These are phyloP conservation scores for Xestia sexstrigata DNA, from an alignment of 2,888 invertebrate species.

Conservation along the genomic window DNA sequence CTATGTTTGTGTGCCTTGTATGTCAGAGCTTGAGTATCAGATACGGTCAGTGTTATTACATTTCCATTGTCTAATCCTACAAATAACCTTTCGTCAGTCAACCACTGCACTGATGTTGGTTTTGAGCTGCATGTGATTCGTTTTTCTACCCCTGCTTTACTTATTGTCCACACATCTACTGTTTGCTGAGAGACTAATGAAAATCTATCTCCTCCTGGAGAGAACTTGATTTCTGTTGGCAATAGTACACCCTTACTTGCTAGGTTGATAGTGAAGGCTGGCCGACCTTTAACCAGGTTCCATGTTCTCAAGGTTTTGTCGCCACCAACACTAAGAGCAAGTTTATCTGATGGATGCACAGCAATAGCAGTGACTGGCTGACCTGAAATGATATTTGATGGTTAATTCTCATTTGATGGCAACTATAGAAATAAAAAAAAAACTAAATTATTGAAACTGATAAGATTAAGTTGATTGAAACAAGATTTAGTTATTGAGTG, in stretches of 20 bases:
- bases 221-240: slow-evolving; percentile 92
- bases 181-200: slow-evolving; percentile 93
- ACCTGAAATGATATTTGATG: slow-evolving; percentile 78
- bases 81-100: slow-evolving; percentile 91
- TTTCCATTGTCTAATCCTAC: slow-evolving; percentile 95
- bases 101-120: slow-evolving; percentile 93
- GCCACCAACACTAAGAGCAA: slow-evolving; percentile 96
- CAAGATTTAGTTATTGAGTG: neutral
- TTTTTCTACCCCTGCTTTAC: slow-evolving; percentile 93
- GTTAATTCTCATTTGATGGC: neutral
- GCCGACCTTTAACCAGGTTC: slow-evolving; percentile 98
- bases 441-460: neutral
- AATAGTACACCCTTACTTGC: slow-evolving; percentile 91
- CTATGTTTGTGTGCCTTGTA: slow-evolving; percentile 92
- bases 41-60: slow-evolving; percentile 90
- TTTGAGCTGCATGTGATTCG: slow-evolving; percentile 92
- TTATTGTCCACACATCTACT: slow-evolving; percentile 95
- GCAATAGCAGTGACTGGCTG: slow-evolving; percentile 93
- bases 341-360: slow-evolving; percentile 97
- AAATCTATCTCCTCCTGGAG: slow-evolving; percentile 94
- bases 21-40: slow-evolving; percentile 85
- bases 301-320: slow-evolving; percentile 97
- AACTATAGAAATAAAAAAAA: neutral
- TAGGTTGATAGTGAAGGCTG: slow-evolving; percentile 97
- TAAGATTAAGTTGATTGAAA: neutral